Evolutionary conservation across 2,888 invertebrate species (phyloP).

Genomic region (Xestia xanthographa): DNA sequence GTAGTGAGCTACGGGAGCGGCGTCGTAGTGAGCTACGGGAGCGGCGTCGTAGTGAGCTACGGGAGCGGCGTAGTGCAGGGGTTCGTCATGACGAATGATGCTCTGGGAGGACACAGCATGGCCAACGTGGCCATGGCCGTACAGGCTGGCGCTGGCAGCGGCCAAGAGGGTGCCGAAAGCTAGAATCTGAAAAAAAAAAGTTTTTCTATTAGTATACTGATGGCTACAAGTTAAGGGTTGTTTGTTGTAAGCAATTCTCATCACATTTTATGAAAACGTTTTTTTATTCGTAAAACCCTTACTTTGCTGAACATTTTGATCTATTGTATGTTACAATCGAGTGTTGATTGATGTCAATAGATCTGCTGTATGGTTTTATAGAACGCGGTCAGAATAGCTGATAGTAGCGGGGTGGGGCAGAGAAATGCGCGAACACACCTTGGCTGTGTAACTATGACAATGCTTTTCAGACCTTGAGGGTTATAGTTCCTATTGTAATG

Average conservation of each 20-base stretch:
- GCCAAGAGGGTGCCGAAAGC: constrained; percentile 72
- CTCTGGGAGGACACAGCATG: constrained; percentile 82
- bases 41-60: constrained; percentile 68
- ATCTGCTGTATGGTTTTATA: constrained; percentile 65
- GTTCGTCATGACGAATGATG: constrained; percentile 81
- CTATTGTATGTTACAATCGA: constrained; percentile 56
- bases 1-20: constrained; percentile 66
- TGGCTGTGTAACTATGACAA: constrained; percentile 57
- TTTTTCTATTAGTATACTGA: not conserved
- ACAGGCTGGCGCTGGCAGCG: constrained; percentile 76
- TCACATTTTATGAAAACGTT: not conserved
- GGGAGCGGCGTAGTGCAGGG: constrained; percentile 63
- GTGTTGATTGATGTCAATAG: constrained; percentile 69
- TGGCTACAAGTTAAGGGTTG: not conserved
- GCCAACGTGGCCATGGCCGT: constrained; percentile 71
- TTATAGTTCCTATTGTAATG: constrained; percentile 37
- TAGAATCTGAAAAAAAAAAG: constrained; percentile 50
- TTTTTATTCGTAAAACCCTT: constrained; percentile 21
- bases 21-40: constrained; percentile 68
- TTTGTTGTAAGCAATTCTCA: not conserved
- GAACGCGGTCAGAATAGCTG: constrained; percentile 37
- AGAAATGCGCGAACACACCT: constrained; percentile 58
- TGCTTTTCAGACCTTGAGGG: constrained; percentile 47
- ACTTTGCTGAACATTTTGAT: constrained; percentile 75
- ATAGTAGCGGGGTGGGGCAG: constrained; percentile 64